Base-by-base conservation (phyloP, 2,797 vertebrate genomes). In the Eulemur mongoz region DNA sequence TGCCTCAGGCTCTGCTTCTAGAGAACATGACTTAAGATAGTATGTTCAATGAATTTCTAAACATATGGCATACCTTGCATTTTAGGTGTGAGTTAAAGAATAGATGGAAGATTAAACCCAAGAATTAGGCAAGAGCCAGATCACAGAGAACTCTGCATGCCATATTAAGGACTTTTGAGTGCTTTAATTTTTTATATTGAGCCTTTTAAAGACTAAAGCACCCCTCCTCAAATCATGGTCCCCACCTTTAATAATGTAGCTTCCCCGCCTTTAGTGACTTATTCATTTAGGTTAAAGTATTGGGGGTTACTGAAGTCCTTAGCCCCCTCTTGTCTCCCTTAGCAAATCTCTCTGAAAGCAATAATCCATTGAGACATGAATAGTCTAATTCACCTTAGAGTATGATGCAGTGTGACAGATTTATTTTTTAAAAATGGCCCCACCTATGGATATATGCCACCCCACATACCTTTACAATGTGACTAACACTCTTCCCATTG, bases 131-230 rank as follows among this genome's bases (percentile, higher is more conserved):
- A 92, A 93, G 38, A 89, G 20, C 40, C 48, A 76, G 50, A 40
- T 52, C 23, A 45, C 3, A 80, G 65, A 82, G 63, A 93, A 75
- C 38, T 7, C 50, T 85, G 59, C 43, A 22, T 75, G n/a, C 57
- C 40, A 9, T 85, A 30, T 86, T 38, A 59, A 89, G 63, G 43
- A 89, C 27, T 10, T 93, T 15, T 83, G 76, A 69, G 63, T 73
- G 63, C 78, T 96, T 70, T 70, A 27, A 63, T 35, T 50, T 92
- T 93, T 93, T 75, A 52, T 76, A 40, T 40, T 82, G 78, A 75
- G 40, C 6, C 67, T 83, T 75, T 91, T 83, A 83, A 88, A 91
- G 54, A 67, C 23, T 54, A 83, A 81, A 78, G 7, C 59, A 50
- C 30, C 27, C 32, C 27, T 93, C 25, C 61, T 92, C n/a, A 70